Conservation (phyloP, 37 sponge, comb jelly and placozoan genomes). For the Beroe ovata region DNA sequence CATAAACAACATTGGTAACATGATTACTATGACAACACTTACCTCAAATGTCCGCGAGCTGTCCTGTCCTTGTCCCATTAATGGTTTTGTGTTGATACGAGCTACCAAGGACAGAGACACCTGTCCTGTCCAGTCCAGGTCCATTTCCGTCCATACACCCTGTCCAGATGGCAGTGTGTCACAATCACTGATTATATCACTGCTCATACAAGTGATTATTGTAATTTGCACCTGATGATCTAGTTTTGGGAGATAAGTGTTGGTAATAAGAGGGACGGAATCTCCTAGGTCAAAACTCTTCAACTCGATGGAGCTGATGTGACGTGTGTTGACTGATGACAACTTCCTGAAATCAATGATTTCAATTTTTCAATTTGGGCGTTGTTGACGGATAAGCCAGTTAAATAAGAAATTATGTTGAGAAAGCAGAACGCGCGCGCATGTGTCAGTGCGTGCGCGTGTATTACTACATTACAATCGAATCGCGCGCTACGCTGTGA, state of each 20-base stretch:
- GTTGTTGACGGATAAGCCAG: not conserved
- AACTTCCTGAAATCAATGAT: constrained; percentile 29
- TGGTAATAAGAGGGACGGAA: constrained; percentile 42
- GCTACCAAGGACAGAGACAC: constrained; percentile 30
- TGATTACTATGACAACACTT: too few species aligned
- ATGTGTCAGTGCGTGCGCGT: constrained; percentile 15
- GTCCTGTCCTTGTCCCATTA: not conserved
- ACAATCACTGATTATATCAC: not conserved
- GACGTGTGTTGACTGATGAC: constrained; percentile 3
- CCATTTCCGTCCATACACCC: constrained; percentile 63
- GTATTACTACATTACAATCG: not conserved
- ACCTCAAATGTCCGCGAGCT: constrained; percentile 57
- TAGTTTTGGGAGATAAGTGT: constrained; percentile 37
- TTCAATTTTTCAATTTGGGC: not conserved
- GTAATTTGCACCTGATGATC: constrained; percentile 22
- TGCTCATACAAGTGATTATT: too few species aligned
- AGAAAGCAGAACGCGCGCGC: not conserved
- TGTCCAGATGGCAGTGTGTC: not conserved
- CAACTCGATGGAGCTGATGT: constrained; percentile 46
- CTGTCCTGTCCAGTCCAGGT: constrained; percentile 40
- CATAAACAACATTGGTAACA: too few species aligned
- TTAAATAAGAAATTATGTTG: not conserved
- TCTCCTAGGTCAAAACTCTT: constrained; percentile 46
- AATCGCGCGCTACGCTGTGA: constrained; percentile 24
- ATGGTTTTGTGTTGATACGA: constrained; percentile 2